These are phyloP conservation scores for Bombus consobrinus DNA, from an alignment of 1,140 invertebrate species.

Conservation along the genomic window DNA sequence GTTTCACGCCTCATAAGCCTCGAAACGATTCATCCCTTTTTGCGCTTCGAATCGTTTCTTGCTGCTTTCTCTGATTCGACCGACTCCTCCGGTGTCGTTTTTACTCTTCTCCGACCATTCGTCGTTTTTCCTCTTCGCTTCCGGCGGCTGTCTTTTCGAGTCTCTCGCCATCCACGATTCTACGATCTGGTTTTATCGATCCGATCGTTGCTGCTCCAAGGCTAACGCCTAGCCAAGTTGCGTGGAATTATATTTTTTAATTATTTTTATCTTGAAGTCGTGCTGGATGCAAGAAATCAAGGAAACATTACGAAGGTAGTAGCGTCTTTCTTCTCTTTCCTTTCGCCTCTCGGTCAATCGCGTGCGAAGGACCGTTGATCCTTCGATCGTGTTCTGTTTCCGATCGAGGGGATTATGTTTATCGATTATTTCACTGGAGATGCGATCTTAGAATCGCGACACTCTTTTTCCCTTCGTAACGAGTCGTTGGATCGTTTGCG, in stretches of 20 bases:
- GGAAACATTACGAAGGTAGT: no score
- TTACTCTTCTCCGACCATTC: not conserved
- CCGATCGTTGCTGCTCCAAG: not conserved
- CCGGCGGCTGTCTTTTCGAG: not conserved
- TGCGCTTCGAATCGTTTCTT: not conserved
- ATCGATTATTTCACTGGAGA: no score
- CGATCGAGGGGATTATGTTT: no score
- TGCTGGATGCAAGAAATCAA: not conserved
- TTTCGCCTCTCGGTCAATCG: no score
- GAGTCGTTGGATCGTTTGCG: not conserved
- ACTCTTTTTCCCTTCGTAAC: not conserved
- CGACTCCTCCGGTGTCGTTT: not conserved
- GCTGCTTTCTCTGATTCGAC: not conserved
- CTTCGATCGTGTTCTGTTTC: not conserved
- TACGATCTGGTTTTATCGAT: no score
- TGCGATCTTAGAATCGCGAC: no score
- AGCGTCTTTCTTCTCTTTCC: no score
- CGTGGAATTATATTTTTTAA: not conserved
- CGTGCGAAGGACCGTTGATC: not conserved
- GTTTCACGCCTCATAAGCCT: slow-evolving; percentile 25
- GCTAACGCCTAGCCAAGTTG: no score
- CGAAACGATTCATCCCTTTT: slow-evolving; percentile 11
- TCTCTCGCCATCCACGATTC: not conserved
- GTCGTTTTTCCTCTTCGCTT: not conserved
- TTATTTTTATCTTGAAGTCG: not conserved